Conservation (phyloP, 2,113 vertebrate species). For the Turdus rufiventris region DNA sequence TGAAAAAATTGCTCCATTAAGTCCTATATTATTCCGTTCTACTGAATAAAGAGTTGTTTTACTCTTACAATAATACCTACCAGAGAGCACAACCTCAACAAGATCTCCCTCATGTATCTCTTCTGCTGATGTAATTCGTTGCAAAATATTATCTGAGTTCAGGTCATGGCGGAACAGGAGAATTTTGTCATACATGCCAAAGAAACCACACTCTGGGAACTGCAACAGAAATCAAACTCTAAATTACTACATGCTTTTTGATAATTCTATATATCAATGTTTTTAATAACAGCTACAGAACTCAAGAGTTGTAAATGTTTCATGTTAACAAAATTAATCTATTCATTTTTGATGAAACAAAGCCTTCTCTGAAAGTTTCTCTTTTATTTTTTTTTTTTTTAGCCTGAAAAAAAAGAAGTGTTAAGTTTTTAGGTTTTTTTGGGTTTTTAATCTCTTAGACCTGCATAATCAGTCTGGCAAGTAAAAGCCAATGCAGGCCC, state of each 20-base stretch:
- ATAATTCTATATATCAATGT: background rate
- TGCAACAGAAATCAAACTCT: slow-evolving; percentile 63
- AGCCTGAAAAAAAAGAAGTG: background rate
- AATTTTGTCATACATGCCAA: slow-evolving; percentile 99
- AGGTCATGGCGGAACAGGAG: slow-evolving; percentile 95
- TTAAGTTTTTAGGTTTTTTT: background rate
- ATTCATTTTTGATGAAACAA: background rate
- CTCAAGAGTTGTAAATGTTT: background rate
- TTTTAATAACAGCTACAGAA: background rate
- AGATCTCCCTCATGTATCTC: slow-evolving; percentile 96
- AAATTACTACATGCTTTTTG: slow-evolving; percentile 15
- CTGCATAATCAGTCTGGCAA: background rate
- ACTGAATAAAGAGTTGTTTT: background rate
- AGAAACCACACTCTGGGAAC: slow-evolving; percentile 98
- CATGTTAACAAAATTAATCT: background rate
- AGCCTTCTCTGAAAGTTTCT: background rate
- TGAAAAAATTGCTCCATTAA: background rate
- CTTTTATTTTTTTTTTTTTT: background rate
- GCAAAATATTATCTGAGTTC: slow-evolving; percentile 95
- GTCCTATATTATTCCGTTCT: background rate
- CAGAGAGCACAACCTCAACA: slow-evolving; percentile 95
- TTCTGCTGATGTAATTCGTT: slow-evolving; percentile 89
- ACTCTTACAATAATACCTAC: slow-evolving; percentile 46
- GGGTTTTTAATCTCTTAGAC: background rate
- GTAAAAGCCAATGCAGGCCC: background rate